Base-by-base conservation (phyloP, 2,888 invertebrate genomes). In the Amphipyra berbera region DNA sequence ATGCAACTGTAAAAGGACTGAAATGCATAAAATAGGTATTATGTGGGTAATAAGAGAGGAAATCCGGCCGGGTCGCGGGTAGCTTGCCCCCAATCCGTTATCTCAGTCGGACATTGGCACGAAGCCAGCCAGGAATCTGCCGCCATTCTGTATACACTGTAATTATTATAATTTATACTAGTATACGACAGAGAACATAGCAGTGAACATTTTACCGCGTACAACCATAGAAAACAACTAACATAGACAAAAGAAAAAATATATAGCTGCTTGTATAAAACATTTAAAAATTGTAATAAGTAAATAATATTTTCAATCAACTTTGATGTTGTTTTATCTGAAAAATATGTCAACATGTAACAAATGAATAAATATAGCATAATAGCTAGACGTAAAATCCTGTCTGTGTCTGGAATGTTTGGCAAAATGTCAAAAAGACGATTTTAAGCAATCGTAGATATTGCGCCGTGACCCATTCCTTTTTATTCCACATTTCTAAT, bases 21-120 rank as follows among this genome's bases (percentile, higher is more conserved):
- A 35, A 73, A 50, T 73, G 74, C 54, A 75, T 77, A 60, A 61
- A 64, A 58, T 73, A 60, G 58, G 53, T 48, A 61, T 70, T 65
- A 58, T 65, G 68, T 53, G 61, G 62, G 64, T 67, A 69, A 57
- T 73, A 70, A 58, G 49, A 66, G 78, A 56, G 77, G 68, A 75
- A 76, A 78, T 73, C 61, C 73, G 68, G 55, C 15, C 53, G 61
- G 65, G 65, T 56, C 53, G 68, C 48, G 49, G 48, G 60, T 56
- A 68, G 73, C 69, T 62, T 76, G 82, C 62, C 79, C 85, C 64
- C 79, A 86, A 86, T 88, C 78, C 81, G 78, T 84, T 87, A 86
- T 88, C 88, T 82, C 66, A 60, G 72, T 60, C 61, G 81, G 80
- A 81, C 82, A 75, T 82, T 80, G 82, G 81, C 79, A 27, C 47